Conservation (phyloP, 2,888 invertebrate genomes). For the Piscicola geometra region DNA sequence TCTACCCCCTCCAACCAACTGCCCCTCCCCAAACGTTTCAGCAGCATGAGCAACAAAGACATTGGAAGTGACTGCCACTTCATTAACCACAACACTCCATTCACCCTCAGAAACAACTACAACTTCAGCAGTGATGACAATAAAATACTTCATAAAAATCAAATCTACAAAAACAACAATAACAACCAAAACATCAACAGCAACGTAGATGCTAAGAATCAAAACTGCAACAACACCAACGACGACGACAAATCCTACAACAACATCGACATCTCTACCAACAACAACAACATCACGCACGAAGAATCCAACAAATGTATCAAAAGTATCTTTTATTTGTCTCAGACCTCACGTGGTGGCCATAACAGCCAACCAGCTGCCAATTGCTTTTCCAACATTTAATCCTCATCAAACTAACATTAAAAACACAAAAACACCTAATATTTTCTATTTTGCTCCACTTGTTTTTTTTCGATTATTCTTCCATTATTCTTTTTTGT, state of each 20-base stretch:
- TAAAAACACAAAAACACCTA: too few relatives aligned
- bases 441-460: too few relatives aligned
- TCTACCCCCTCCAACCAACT: too few relatives aligned
- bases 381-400: conserved; percentile 11
- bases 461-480: too few relatives aligned
- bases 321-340: not conserved
- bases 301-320: not conserved
- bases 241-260: not conserved
- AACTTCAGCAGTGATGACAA: too few relatives aligned
- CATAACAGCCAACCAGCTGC: not conserved
- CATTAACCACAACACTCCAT: too few relatives aligned
- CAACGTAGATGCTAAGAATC: not conserved
- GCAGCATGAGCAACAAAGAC: too few relatives aligned
- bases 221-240: not conserved
- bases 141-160: too few relatives aligned
- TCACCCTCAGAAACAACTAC: too few relatives aligned
- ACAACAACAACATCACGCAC: not conserved
- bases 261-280: not conserved
- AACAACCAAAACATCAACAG: not conserved
- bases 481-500: too few relatives aligned
- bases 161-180: not conserved
- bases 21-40: too few relatives aligned
- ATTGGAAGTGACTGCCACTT: too few relatives aligned
- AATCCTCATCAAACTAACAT: not conserved
- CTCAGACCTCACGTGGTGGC: not conserved